phyloP scores from a whole-genome alignment of 2,113 vertebrate genomes.

The Glaucomys volans region DNA sequence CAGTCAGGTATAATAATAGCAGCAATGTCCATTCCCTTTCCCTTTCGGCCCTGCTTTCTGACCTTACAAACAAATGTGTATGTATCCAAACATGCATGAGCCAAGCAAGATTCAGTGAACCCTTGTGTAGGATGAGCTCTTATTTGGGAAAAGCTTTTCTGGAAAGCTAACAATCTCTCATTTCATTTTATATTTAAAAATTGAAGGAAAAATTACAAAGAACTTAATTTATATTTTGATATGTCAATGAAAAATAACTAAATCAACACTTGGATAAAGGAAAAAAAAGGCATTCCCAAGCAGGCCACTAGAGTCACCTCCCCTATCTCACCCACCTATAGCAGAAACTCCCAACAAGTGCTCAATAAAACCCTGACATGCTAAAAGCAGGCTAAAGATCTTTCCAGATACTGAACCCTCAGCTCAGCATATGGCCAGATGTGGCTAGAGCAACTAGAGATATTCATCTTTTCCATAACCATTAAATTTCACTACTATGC shows the following conservation, averaged over 20 bases:
- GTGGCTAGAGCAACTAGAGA: not conserved
- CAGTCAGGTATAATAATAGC: not conserved
- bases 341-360: not conserved
- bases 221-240: not conserved
- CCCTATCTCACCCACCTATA: not conserved
- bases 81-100: not conserved
- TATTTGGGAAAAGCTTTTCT: not conserved
- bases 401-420: not conserved
- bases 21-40: not conserved
- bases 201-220: not conserved
- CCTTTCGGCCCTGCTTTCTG: not conserved
- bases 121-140: not conserved
- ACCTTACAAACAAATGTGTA: not conserved
- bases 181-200: not conserved
- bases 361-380: too few relatives aligned
- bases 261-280: not conserved
- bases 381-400: not conserved
- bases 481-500: not conserved
- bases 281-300: not conserved
- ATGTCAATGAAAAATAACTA: not conserved
- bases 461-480: not conserved
- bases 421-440: not conserved
- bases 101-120: not conserved
- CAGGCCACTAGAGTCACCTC: not conserved
- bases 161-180: not conserved